phyloP scores from a whole-genome alignment of 2,797 vertebrate species.

The Tadarida brasiliensis region DNA sequence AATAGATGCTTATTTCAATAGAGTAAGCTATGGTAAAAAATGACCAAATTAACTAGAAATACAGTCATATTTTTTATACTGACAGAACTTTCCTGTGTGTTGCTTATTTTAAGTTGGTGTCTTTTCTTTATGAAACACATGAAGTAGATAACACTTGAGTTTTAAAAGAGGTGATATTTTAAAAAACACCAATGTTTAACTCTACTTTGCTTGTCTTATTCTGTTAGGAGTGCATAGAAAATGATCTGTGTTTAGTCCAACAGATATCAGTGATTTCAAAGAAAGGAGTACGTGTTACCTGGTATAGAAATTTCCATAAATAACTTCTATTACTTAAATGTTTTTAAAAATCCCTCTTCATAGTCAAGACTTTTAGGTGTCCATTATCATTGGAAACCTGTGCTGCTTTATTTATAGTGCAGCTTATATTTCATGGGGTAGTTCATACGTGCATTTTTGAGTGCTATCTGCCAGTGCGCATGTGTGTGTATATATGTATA shows the following conservation, averaged over 20 bases:
- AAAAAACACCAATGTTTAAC: conserved; percentile 63
- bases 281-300: conserved; percentile 72
- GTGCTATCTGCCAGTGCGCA: conserved; percentile 6
- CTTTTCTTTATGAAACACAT: conserved; percentile 55
- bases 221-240: conserved; percentile 62
- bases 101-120: conserved; percentile 63
- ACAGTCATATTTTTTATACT: conserved; percentile 42
- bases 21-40: conserved; percentile 50
- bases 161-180: conserved; percentile 73
- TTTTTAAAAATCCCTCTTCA: conserved; percentile 21
- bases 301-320: conserved; percentile 70
- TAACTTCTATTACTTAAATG: conserved; percentile 67
- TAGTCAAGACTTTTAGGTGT: conserved; percentile 20
- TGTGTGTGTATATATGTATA: not conserved
- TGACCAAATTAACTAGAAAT: conserved; percentile 61
- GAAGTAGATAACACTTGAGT: conserved; percentile 61
- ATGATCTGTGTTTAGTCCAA: conserved; percentile 63
- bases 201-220: conserved; percentile 49
- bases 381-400: conserved; percentile 38
- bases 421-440: conserved; percentile 64
- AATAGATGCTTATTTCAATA: conserved; percentile 59
- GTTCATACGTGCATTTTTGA: conserved; percentile 39
- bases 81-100: conserved; percentile 20
- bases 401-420: conserved; percentile 20
- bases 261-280: conserved; percentile 73